phyloP scores from a whole-genome alignment of 1,140 invertebrate species.

The Linepithema humile region DNA sequence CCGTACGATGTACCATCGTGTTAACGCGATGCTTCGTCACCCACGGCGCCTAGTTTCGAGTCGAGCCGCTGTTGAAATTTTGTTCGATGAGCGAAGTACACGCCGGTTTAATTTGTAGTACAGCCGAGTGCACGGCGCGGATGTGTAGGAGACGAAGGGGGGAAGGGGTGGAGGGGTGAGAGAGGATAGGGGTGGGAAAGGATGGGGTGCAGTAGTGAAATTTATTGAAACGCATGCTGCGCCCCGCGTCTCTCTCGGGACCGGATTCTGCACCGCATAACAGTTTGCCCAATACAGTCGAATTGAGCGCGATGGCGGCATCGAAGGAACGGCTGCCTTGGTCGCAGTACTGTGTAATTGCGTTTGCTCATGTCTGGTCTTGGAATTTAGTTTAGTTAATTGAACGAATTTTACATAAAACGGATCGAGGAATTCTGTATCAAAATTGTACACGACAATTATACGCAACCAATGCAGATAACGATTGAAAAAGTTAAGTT shows the following conservation, averaged over 20 bases:
- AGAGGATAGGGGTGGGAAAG: conserved; percentile 52
- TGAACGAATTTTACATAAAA: conserved; percentile 13
- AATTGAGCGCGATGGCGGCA: conserved; percentile 51
- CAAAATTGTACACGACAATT: neutral
- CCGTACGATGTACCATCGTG: conserved; percentile 66
- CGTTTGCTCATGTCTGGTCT: conserved; percentile 9
- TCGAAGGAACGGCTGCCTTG: conserved; percentile 53
- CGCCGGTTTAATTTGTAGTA: conserved; percentile 77
- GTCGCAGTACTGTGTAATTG: conserved; percentile 19
- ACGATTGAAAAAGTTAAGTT: no score
- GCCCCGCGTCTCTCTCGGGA: conserved; percentile 71
- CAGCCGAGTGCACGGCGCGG: conserved; percentile 57
- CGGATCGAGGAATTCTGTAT: neutral
- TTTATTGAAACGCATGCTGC: conserved; percentile 79
- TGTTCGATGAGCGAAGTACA: conserved; percentile 74
- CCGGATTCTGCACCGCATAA: conserved; percentile 62
- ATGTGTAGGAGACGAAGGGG: neutral
- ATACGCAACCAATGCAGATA: no score
- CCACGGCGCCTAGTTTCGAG: conserved; percentile 66
- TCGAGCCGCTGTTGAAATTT: conserved; percentile 72
- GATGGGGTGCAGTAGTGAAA: conserved; percentile 76
- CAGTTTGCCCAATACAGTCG: conserved; percentile 62
- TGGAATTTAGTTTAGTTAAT: conserved; percentile 18
- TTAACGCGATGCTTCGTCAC: conserved; percentile 73
- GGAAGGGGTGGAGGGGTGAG: neutral